Base-by-base conservation (phyloP, 1,140 invertebrate species). In the Drosophila insularis region DNA sequence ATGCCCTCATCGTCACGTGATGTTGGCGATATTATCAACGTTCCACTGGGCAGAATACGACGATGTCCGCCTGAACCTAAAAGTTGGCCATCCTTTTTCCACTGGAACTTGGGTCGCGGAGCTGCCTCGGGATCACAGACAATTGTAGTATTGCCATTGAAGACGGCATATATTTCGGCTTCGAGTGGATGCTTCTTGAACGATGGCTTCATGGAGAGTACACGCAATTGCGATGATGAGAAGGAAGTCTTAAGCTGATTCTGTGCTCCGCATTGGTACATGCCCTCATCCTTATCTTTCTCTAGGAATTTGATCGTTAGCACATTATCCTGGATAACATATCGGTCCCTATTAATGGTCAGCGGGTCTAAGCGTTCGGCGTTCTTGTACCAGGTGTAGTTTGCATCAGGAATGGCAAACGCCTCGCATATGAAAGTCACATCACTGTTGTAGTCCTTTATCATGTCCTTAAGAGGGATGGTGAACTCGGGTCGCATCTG, bases 381-480 rank as follows among this genome's bases (percentile, higher is more conserved):
- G 93, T 98, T 97, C 92, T 95, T 96, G 89, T 96, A 96, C 98
- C 98, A 99, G 55, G 94, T 96, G 89, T 99, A 99, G 72, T 95
- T 96, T 0, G 98, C 97, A 92, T 98, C 97, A 2, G 98, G 98
- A 80, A 98, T 97, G 11, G 98, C 98, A 93, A 98, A 98, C 1
- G 98, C 97, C 93, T 99, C 98, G 93, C 98, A 99, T 37, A 96
- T 97, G 96, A 98, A 99, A 0, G 95, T 96, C 1, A 99, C 92
- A 79, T 97, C 95, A 69, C 95, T 95, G 82, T 95, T 94, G 74
- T 96, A 95, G 87, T 99, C 98, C 87, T 98, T 94, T 80, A 98
- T 97, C 92, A 97, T 97, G 91, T 99, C 95, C 31, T 94, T 93
- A 0, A 99, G 91, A 0, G 97, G 97, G 74, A 98, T 98, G 0